These are phyloP conservation scores for Acrobasis repandana DNA, from an alignment of 2,888 invertebrate species.

Conservation along the genomic window DNA sequence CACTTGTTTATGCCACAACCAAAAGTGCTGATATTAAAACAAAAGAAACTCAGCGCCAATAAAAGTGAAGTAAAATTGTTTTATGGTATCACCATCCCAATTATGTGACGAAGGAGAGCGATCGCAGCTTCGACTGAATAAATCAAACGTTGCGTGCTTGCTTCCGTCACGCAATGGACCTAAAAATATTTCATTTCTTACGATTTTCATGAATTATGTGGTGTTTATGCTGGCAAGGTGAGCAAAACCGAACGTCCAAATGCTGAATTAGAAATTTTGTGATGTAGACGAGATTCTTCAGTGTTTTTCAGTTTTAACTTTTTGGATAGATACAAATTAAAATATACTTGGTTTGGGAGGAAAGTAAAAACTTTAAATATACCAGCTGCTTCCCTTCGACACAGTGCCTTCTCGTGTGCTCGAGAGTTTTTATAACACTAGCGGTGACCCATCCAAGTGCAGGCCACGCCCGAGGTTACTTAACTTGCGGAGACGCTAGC, in stretches of 20 bases:
- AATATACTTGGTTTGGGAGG: too few relatives aligned
- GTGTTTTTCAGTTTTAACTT: too few relatives aligned
- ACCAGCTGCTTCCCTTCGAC: too few relatives aligned
- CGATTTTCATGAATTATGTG: slow-evolving; percentile 55
- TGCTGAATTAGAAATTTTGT: slow-evolving; percentile 39
- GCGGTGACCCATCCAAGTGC: too few relatives aligned
- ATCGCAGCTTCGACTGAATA: slow-evolving; percentile 48
- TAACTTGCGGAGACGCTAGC: too few relatives aligned
- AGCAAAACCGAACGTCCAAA: slow-evolving; percentile 38
- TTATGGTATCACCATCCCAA: slow-evolving; percentile 44
- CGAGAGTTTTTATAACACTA: too few relatives aligned
- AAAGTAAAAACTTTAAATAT: too few relatives aligned
- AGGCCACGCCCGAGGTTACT: too few relatives aligned
- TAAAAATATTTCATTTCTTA: slow-evolving; percentile 40
- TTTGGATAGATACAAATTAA: too few relatives aligned
- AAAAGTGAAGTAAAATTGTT: slow-evolving; percentile 25
- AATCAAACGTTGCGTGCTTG: slow-evolving; percentile 66
- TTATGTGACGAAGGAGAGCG: slow-evolving; percentile 40
- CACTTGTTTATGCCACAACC: not conserved
- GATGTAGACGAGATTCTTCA: slow-evolving; percentile 32
- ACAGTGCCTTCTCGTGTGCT: too few relatives aligned
- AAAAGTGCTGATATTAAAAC: not conserved
- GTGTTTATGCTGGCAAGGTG: slow-evolving; percentile 34
- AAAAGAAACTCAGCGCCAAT: slow-evolving; percentile 13
- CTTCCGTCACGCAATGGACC: slow-evolving; percentile 64